Conservation (phyloP, 2,797 vertebrate genomes). For the Acrocephalus scirpaceus region DNA sequence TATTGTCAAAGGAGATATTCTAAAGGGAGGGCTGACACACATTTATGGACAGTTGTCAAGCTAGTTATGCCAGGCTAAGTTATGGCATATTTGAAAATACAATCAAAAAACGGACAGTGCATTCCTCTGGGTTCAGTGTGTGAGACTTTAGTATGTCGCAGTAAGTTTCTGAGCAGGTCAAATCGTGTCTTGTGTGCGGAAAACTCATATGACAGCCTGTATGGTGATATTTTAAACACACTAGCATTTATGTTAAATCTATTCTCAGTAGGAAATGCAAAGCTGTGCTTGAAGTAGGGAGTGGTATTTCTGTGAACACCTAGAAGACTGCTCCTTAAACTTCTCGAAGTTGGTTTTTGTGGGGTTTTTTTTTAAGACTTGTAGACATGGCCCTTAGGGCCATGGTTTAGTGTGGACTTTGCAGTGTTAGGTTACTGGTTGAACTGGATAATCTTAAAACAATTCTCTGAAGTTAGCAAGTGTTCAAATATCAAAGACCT, state of each 20-base stretch:
- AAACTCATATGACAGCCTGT: neutral
- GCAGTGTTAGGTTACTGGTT: neutral
- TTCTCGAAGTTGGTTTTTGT: neutral
- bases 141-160: neutral
- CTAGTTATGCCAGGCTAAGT: neutral
- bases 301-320: neutral
- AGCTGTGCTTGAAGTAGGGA: neutral
- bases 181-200: neutral
- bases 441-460: neutral
- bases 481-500: neutral
- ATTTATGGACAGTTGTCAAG: neutral
- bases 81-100: neutral
- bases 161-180: neutral
- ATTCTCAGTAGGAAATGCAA: neutral
- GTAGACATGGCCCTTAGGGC: neutral
- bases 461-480: neutral
- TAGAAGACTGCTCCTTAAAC: neutral
- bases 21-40: neutral
- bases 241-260: neutral
- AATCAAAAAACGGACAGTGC: neutral
- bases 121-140: neutral
- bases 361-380: neutral
- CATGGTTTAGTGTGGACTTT: neutral
- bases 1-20: neutral
- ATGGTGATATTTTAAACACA: neutral